A percentile compares a stretch with the other conserved stretches of the same genome.
Evolutionary conservation across 2,888 invertebrate genomes (phyloP).

Genomic region (Philhelius pedissequus): DNA sequence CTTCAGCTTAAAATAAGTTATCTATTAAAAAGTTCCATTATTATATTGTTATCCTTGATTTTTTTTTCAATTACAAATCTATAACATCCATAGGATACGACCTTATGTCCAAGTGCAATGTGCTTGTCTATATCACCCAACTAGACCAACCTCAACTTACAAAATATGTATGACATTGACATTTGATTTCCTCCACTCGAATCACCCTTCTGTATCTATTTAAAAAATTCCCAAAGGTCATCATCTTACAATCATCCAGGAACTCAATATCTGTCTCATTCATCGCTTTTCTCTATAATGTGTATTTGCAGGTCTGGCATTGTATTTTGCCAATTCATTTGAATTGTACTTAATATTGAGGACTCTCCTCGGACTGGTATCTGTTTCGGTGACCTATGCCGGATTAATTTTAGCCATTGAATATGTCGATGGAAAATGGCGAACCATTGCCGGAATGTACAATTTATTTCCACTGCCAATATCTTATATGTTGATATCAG

Average conservation of each 20-base stretch:
- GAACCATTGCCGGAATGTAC: conserved; percentile 89
- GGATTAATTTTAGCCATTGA: conserved; percentile 90
- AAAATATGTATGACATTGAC: conserved; percentile 53
- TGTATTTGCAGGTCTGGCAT: conserved; percentile 80
- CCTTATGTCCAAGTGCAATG: conserved; percentile 43
- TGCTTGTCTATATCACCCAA: background rate
- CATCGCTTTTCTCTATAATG: background rate
- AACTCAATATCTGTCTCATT: background rate
- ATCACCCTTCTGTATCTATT: background rate
- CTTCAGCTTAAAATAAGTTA: background rate
- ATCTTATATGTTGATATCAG: conserved; percentile 86
- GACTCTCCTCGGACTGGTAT: conserved; percentile 86
- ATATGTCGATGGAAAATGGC: conserved; percentile 88
- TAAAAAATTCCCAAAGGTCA: background rate
- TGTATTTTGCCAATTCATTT: conserved; percentile 86
- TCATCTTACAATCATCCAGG: background rate
- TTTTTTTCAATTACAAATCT: conserved; percentile 1
- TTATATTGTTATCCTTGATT: background rate
- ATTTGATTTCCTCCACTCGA: conserved; percentile 44
- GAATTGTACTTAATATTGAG: conserved; percentile 85
- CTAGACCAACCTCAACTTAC: background rate
- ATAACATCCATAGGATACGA: conserved; percentile 19
- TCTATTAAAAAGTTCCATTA: background rate
- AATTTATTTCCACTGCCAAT: conserved; percentile 89
- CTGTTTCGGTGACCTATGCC: conserved; percentile 90